phyloP scores from a whole-genome alignment of 1,140 invertebrate genomes.

The Drosophila insularis region DNA sequence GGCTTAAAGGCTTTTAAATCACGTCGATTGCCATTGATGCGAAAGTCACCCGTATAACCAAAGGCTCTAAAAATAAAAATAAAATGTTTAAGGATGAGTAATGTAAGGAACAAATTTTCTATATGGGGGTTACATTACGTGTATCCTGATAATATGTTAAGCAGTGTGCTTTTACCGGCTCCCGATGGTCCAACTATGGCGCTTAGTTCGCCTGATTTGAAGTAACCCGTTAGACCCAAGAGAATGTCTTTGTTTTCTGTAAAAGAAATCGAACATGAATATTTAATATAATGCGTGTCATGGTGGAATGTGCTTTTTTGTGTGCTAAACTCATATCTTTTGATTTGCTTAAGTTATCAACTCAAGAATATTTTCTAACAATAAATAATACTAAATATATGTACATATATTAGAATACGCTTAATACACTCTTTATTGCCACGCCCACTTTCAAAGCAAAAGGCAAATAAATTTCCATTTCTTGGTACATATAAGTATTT shows the following conservation, averaged over 20 bases:
- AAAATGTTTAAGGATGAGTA: neutral
- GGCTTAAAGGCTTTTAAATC: conserved; percentile 90
- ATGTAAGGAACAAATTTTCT: neutral
- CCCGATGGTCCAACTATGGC: conserved; percentile 92
- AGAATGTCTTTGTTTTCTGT: conserved; percentile 85
- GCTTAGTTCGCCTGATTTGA: conserved; percentile 85
- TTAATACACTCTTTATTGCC: no score
- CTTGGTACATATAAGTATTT: no score
- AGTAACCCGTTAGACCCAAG: conserved; percentile 83
- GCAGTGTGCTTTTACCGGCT: conserved; percentile 92
- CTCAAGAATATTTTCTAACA: no score
- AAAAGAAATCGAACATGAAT: conserved; percentile 38
- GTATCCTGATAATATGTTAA: conserved; percentile 90
- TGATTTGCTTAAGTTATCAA: no score
- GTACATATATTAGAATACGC: no score
- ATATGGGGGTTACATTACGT: conserved; percentile 82
- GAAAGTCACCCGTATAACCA: conserved; percentile 83
- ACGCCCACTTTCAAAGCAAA: no score
- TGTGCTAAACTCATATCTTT: no score
- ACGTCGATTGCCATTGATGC: conserved; percentile 88
- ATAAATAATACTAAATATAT: no score
- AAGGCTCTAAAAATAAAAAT: conserved; percentile 25
- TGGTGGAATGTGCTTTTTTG: no score
- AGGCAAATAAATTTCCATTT: no score
- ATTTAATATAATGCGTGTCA: neutral